Conservation (phyloP, 2,113 vertebrate genomes). For the Microcebus jonahi region DNA sequence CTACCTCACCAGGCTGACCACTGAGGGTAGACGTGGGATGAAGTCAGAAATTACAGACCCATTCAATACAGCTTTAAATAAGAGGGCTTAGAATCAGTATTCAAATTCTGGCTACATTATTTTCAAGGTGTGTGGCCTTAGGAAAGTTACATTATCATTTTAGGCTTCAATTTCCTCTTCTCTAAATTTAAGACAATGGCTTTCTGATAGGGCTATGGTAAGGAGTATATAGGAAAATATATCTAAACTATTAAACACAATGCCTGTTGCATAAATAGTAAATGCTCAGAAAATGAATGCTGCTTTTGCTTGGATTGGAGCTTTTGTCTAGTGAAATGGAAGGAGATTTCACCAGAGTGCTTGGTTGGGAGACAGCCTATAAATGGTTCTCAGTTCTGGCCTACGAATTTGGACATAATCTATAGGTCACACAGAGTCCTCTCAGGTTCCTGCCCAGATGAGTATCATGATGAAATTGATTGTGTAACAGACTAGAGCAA, state of each 20-base stretch:
- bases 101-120: not conserved
- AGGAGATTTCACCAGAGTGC: not conserved
- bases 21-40: not conserved
- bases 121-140: not conserved
- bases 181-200: not conserved
- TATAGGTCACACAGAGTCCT: not conserved
- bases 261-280: not conserved
- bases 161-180: not conserved
- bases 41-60: not conserved
- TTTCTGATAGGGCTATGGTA: not conserved
- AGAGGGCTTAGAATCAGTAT: not conserved
- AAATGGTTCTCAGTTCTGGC: not conserved
- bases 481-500: not conserved
- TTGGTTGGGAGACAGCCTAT: not conserved
- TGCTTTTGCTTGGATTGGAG: not conserved
- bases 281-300: not conserved
- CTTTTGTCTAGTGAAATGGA: not conserved
- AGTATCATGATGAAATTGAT: not conserved
- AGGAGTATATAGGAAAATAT: not conserved
- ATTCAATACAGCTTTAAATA: not conserved
- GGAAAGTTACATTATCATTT: not conserved
- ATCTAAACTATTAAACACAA: not conserved
- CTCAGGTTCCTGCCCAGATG: not conserved
- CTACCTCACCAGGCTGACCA: fast-evolving
- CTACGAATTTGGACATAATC: not conserved